phyloP scores from a whole-genome alignment of 2,797 vertebrate genomes.

The Heliangelus exortis region DNA sequence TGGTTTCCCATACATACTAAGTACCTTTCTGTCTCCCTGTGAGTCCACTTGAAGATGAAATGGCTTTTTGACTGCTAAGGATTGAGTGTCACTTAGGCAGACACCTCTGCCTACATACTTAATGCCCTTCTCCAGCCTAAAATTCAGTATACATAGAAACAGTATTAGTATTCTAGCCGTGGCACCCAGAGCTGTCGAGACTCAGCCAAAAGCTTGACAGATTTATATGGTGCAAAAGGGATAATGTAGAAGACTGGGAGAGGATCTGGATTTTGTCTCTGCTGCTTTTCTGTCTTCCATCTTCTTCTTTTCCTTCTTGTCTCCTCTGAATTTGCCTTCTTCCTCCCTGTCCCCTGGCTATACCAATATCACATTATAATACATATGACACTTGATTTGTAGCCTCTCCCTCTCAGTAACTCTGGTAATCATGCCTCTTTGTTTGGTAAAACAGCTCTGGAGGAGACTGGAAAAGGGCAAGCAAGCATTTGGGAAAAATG shows the following conservation, averaged over 20 bases:
- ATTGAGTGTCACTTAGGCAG: not conserved
- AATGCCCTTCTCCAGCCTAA: not conserved
- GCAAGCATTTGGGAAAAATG: not conserved
- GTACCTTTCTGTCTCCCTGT: not conserved
- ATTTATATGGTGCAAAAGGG: slow-evolving; percentile 27
- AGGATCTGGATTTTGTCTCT: slow-evolving; percentile 50
- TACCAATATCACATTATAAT: not conserved
- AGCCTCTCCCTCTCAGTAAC: not conserved
- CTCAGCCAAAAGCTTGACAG: slow-evolving; percentile 30
- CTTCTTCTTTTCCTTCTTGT: not conserved
- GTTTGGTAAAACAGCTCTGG: not conserved
- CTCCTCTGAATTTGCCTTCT: slow-evolving; percentile 7
- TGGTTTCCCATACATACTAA: slow-evolving; percentile 44
- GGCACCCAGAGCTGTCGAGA: not conserved
- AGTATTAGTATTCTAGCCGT: slow-evolving; percentile 31
- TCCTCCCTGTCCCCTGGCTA: slow-evolving; percentile 22
- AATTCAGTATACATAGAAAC: not conserved
- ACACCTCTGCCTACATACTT: not conserved
- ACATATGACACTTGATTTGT: slow-evolving; percentile 1
- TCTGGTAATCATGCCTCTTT: not conserved
- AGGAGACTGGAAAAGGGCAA: not conserved
- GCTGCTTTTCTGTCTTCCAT: not conserved
- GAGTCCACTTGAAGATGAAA: not conserved
- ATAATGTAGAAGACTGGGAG: not conserved
- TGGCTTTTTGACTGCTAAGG: slow-evolving; percentile 11